phyloP scores from a whole-genome alignment of 2,113 vertebrate species.

The Indicator maculatus region DNA sequence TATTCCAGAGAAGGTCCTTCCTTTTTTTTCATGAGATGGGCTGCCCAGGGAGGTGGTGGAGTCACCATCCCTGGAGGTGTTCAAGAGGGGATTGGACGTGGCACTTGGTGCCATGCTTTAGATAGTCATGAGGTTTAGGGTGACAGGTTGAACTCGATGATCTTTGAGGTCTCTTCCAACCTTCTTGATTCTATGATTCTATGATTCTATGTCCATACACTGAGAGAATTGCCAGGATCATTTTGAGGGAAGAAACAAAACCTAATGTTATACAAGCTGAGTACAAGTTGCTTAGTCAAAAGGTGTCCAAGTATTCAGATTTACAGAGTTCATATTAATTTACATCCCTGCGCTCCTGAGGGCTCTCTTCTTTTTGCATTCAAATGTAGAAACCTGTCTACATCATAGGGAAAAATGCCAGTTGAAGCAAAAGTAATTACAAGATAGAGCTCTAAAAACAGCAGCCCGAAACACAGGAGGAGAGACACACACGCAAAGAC shows the following conservation, averaged over 20 bases:
- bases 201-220: not conserved
- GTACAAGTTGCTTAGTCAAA: not conserved
- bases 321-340: not conserved
- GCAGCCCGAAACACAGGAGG: not conserved
- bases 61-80: too few relatives aligned
- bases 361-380: not conserved
- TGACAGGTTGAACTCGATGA: too few relatives aligned
- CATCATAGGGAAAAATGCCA: not conserved
- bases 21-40: not conserved
- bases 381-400: not conserved
- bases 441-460: not conserved
- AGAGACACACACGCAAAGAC: not conserved
- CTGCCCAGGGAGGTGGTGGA: too few relatives aligned
- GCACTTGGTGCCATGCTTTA: too few relatives aligned
- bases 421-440: not conserved
- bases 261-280: rapidly evolving
- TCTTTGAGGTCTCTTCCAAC: too few relatives aligned
- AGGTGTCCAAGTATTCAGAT: not conserved
- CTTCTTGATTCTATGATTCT: too few relatives aligned
- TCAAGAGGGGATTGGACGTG: too few relatives aligned
- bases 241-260: not conserved
- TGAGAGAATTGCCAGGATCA: not conserved
- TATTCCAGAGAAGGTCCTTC: not conserved
- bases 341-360: not conserved
- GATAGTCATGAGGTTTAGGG: too few relatives aligned